Evolutionary conservation across 1,140 invertebrate species (phyloP).

Genomic region (Zaprionus gabonicus): DNA sequence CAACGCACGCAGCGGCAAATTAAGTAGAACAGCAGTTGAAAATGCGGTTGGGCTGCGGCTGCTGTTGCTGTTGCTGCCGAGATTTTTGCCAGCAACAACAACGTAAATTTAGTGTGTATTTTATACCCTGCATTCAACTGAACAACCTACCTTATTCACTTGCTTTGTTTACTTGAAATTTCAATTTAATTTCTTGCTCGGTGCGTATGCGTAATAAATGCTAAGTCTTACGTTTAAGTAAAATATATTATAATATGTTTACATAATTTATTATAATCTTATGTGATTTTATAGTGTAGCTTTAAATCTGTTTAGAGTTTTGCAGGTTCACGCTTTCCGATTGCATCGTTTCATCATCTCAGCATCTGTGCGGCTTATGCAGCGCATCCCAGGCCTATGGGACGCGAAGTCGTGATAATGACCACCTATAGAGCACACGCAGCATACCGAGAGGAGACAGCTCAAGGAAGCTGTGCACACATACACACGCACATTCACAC

Average conservation of each 20-base stretch:
- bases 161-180: neutral
- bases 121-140: constrained; percentile 29
- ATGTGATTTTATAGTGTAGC: neutral
- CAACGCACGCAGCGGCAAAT: constrained; percentile 79
- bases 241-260: too few relatives aligned
- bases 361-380: constrained; percentile 39
- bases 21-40: constrained; percentile 78
- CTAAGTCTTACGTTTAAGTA: neutral
- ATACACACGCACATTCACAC: constrained; percentile 10
- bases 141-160: neutral
- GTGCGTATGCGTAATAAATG: constrained; percentile 19
- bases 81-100: constrained; percentile 46
- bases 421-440: constrained; percentile 78
- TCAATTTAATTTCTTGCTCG: neutral
- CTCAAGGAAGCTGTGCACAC: constrained; percentile 46
- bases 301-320: neutral
- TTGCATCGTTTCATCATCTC: constrained; percentile 39
- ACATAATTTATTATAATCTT: too few relatives aligned
- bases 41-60: constrained; percentile 53
- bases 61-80: constrained; percentile 34
- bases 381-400: constrained; percentile 42
- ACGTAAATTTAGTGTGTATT: constrained; percentile 21
- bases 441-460: constrained; percentile 49
- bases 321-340: constrained; percentile 7
- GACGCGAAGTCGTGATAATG: constrained; percentile 72